These are phyloP conservation scores for Patella pellucida DNA, from an alignment of 2,888 invertebrate species.

Conservation along the genomic window DNA sequence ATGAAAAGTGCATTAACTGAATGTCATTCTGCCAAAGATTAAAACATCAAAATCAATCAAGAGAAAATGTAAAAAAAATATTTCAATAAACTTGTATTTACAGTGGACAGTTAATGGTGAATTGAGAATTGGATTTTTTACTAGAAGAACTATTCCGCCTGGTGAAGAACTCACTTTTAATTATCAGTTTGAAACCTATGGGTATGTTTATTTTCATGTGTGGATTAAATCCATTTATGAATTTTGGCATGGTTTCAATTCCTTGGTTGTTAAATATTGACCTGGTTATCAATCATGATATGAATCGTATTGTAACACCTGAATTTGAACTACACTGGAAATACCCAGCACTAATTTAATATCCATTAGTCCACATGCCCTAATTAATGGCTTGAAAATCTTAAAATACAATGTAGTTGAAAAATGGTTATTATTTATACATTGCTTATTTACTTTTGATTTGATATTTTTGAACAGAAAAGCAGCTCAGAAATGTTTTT, in stretches of 20 bases:
- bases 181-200: conserved; percentile 88
- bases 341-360: no score
- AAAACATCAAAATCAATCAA: no score
- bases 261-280: no score
- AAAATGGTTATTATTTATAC: neutral
- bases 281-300: no score
- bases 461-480: conserved; percentile 76
- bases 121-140: conserved; percentile 96
- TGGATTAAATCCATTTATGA: no score
- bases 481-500: conserved; percentile 95
- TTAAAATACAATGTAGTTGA: neutral
- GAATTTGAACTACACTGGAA: no score
- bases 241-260: no score
- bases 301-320: no score
- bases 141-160: conserved; percentile 82
- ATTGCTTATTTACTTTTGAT: neutral
- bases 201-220: conserved; percentile 42
- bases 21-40: no score
- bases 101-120: conserved; percentile 78
- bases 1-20: no score
- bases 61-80: conserved; percentile 5
- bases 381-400: neutral
- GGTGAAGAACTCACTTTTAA: conserved; percentile 99
- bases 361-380: no score
- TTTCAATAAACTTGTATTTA: conserved; percentile 32